phyloP scores from a whole-genome alignment of 2,888 invertebrate species.

The Agrilus mali region DNA sequence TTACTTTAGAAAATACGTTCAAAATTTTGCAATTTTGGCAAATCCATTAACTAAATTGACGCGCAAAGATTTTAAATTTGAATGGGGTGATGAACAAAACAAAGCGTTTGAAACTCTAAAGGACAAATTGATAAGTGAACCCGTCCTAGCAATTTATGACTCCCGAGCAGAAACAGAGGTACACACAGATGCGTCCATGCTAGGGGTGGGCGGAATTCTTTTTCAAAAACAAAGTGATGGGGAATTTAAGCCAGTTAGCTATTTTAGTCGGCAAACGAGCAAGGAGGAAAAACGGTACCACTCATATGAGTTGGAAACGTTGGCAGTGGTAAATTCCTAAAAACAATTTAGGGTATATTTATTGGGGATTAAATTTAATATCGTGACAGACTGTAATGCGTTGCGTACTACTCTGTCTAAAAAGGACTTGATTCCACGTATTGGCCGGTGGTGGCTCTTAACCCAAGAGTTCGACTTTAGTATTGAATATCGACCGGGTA shows the following conservation, averaged over 20 bases:
- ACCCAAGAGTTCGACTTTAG: constrained; percentile 5
- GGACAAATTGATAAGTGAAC: constrained; percentile 2
- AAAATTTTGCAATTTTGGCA: constrained; percentile 7
- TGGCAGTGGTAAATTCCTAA: not conserved
- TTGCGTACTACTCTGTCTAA: constrained; percentile 5
- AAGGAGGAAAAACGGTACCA: constrained; percentile 15
- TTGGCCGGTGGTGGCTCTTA: constrained; percentile 7
- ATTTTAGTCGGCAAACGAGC: constrained; percentile 13
- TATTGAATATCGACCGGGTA: constrained; percentile 4
- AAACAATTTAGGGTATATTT: constrained; percentile 1
- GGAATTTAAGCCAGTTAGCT: constrained; percentile 11
- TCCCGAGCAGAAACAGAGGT: too few species aligned
- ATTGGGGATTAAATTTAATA: constrained; percentile 4
- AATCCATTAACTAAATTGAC: constrained; percentile 5
- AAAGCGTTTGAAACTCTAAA: constrained; percentile 4
- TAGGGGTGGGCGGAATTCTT: constrained; percentile 16
- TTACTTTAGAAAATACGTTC: constrained; percentile 11
- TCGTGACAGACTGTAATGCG: constrained; percentile 7
- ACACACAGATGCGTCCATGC: constrained; percentile 9
- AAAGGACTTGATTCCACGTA: constrained; percentile 5
- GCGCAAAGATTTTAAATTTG: constrained; percentile 3
- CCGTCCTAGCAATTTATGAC: not conserved
- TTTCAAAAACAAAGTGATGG: constrained; percentile 15
- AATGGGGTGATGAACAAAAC: constrained; percentile 6
- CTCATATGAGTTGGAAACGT: constrained; percentile 10